A percentile compares a stretch with the other conserved stretches of the same genome.
Conservation (phyloP, 2,888 invertebrate genomes). For the Hanleya hanleyi region DNA sequence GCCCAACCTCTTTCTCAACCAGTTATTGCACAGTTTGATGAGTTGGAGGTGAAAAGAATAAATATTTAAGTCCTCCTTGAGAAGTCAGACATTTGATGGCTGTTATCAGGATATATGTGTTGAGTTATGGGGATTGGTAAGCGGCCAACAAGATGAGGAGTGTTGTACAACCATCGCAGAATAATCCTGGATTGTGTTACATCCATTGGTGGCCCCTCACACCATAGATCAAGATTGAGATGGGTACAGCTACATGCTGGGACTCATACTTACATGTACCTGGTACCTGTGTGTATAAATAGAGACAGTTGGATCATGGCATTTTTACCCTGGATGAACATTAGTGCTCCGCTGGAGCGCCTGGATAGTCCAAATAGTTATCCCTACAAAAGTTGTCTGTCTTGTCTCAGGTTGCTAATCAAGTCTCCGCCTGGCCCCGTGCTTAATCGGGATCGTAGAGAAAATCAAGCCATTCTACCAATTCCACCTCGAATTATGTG, state of each 20-base stretch:
- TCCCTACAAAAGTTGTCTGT: neutral
- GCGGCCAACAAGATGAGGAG: neutral
- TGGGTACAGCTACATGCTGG: neutral
- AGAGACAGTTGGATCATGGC: neutral
- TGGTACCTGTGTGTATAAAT: neutral
- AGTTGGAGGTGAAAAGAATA: no score
- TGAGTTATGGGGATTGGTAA: neutral
- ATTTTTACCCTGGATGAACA: neutral
- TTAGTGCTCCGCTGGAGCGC: neutral
- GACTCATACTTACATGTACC: neutral
- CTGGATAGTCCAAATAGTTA: neutral
- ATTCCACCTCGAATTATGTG: neutral
- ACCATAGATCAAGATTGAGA: neutral
- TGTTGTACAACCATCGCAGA: neutral
- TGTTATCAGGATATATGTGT: no score
- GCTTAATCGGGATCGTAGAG: neutral
- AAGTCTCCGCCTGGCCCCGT: neutral
- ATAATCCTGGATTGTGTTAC: neutral
- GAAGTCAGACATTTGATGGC: no score
- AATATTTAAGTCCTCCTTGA: no score
- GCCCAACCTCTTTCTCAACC: no score
- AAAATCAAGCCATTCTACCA: neutral
- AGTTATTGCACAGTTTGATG: no score
- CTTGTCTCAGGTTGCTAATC: neutral
- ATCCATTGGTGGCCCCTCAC: neutral